These are phyloP conservation scores for Patiria pectinifera DNA, from an alignment of 53 echinoderm and acorn worm species.

Conservation along the genomic window DNA sequence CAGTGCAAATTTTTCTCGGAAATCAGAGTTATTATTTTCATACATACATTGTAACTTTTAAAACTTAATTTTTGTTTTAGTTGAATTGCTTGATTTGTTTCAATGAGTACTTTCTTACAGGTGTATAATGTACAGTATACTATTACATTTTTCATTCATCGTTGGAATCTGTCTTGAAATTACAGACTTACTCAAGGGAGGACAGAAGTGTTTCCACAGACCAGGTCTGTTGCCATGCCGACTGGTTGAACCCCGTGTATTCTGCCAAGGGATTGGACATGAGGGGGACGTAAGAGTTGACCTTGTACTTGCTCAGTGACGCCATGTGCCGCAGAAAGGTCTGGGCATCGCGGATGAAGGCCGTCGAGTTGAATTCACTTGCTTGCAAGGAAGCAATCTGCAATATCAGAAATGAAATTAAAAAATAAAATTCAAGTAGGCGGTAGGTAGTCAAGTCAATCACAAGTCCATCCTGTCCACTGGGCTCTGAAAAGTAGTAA, in stretches of 20 bases:
- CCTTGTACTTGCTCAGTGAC: not conserved
- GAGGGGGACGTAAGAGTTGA: slow-evolving; percentile 18
- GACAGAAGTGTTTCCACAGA: not conserved
- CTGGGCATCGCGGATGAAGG: slow-evolving; percentile 16
- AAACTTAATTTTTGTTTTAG: too few species aligned
- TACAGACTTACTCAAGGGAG: slow-evolving; percentile 13
- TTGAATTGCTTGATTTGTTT: too few species aligned
- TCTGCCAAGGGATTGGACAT: not conserved
- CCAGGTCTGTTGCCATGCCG: slow-evolving; percentile 10
- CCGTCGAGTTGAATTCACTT: not conserved
- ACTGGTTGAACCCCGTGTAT: not conserved
- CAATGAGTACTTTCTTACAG: too few species aligned
- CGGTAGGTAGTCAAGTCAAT: too few species aligned
- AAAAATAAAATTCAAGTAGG: not conserved
- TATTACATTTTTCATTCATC: too few species aligned
- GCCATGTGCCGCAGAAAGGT: slow-evolving; percentile 7
- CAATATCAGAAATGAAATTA: not conserved
- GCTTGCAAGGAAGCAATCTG: slow-evolving; percentile 29
- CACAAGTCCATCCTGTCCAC: too few species aligned
- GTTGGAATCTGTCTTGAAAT: not conserved
- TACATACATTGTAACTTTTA: too few species aligned
- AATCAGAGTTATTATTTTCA: too few species aligned
- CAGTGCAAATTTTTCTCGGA: too few species aligned
- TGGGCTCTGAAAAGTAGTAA: too few species aligned
- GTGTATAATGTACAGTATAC: too few species aligned